Percentiles rank a stretch among this genome's conserved stretches.
These are phyloP conservation scores for Pachypanchax playfairii DNA, from an alignment of 2,113 vertebrate species.

Conservation along the genomic window DNA sequence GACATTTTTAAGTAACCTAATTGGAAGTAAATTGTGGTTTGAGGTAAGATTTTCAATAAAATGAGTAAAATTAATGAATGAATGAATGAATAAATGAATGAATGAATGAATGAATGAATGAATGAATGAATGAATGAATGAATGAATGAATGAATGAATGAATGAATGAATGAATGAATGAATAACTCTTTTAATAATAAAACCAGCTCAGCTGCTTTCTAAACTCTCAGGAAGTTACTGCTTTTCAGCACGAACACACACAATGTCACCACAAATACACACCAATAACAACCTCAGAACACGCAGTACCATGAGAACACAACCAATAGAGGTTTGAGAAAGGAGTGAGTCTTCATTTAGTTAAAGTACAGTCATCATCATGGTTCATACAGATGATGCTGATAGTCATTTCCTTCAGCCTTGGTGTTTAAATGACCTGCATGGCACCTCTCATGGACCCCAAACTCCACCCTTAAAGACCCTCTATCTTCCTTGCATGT, in stretches of 20 bases:
- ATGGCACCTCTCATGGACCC: constrained; percentile 77
- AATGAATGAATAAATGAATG: too few relatives aligned
- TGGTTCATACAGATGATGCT: constrained; percentile 66
- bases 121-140: too few relatives aligned
- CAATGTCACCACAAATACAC: too few relatives aligned
- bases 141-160: too few relatives aligned
- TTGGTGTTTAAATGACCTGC: constrained; percentile 87
- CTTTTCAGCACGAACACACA: constrained; percentile 8
- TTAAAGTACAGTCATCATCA: constrained; percentile 58
- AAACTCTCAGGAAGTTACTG: constrained; percentile 3
- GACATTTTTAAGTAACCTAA: too few relatives aligned
- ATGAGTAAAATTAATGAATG: too few relatives aligned
- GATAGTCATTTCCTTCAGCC: constrained; percentile 80
- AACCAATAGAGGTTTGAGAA: constrained; percentile 39
- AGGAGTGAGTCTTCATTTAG: constrained; percentile 50
- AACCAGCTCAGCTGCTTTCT: neutral
- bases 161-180: too few relatives aligned
- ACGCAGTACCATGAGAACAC: constrained; percentile 21
- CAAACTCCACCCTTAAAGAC: neutral
- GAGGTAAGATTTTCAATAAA: too few relatives aligned
- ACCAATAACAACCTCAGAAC: constrained; percentile 2
- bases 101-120: too few relatives aligned
- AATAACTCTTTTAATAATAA: neutral
- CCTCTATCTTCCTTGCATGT: constrained; percentile 42
- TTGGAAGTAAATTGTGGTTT: too few relatives aligned